These are phyloP conservation scores for Oreohelix idahoensis DNA, from an alignment of 1,140 invertebrate genomes.

Conservation along the genomic window DNA sequence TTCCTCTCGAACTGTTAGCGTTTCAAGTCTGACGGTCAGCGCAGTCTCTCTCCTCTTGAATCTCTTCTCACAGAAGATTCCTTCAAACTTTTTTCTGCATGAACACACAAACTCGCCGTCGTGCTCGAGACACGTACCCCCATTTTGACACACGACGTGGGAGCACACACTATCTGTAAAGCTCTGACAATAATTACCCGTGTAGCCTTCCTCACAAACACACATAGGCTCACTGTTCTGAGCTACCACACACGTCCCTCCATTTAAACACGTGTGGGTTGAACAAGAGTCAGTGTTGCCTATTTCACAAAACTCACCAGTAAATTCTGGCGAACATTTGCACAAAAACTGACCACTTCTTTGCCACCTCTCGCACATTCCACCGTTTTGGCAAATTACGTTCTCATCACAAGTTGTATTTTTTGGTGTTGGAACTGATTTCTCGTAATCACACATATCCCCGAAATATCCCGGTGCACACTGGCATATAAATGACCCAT, in stretches of 20 bases:
- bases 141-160: not conserved
- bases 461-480: slow-evolving; percentile 4
- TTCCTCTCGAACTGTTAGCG: not conserved
- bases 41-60: slow-evolving; percentile 4
- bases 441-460: not conserved
- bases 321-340: not conserved
- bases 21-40: not conserved
- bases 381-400: slow-evolving; percentile 5
- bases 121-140: slow-evolving; percentile 17
- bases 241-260: not conserved
- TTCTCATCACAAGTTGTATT: not conserved
- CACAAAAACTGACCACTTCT: slow-evolving; percentile 8
- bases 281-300: not conserved
- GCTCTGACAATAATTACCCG: not conserved
- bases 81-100: not conserved
- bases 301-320: slow-evolving; percentile 29
- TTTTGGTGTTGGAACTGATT: not conserved
- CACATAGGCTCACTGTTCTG: not conserved
- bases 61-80: slow-evolving; percentile 8
- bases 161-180: not conserved
- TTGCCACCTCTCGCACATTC: not conserved
- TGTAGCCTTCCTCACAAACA: not conserved
- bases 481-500: not conserved
- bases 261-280: not conserved
- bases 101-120: not conserved